phyloP scores from a whole-genome alignment of 2,797 vertebrate genomes.

The Peromyscus melanophrys region DNA sequence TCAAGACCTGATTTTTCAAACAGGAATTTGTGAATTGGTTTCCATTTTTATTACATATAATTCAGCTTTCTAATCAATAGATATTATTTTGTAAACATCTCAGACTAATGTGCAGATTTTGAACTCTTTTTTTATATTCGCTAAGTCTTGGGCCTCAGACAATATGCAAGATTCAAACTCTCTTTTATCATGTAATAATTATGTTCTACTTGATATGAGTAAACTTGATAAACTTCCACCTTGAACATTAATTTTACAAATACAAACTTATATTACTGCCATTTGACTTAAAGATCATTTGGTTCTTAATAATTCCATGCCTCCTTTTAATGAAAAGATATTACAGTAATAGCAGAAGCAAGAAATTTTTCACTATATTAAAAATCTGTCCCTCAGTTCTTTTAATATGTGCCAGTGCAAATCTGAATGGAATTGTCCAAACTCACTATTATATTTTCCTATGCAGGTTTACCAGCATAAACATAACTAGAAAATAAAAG shows the following conservation, averaged over 20 bases:
- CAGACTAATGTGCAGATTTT: neutral
- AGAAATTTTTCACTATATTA: neutral
- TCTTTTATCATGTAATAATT: neutral
- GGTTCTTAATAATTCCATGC: neutral
- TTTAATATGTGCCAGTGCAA: neutral
- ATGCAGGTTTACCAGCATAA: neutral
- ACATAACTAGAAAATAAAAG: neutral
- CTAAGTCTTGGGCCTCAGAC: neutral
- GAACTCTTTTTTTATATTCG: slow-evolving; percentile 13
- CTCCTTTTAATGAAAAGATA: neutral
- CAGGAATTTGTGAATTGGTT: neutral
- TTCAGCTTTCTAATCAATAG: slow-evolving; percentile 4
- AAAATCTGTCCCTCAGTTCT: neutral
- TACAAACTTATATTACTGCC: neutral
- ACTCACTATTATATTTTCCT: neutral
- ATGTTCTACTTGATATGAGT: neutral
- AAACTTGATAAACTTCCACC: neutral
- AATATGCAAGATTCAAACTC: neutral
- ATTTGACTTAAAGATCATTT: slow-evolving; percentile 31
- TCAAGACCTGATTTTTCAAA: neutral
- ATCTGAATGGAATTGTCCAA: neutral
- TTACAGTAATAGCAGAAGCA: neutral
- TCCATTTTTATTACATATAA: neutral
- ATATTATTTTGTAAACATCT: slow-evolving; percentile 14
- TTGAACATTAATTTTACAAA: slow-evolving; percentile 6